Evolutionary conservation across 2,888 invertebrate species (phyloP).

Genomic region (Sympetrum striolatum): DNA sequence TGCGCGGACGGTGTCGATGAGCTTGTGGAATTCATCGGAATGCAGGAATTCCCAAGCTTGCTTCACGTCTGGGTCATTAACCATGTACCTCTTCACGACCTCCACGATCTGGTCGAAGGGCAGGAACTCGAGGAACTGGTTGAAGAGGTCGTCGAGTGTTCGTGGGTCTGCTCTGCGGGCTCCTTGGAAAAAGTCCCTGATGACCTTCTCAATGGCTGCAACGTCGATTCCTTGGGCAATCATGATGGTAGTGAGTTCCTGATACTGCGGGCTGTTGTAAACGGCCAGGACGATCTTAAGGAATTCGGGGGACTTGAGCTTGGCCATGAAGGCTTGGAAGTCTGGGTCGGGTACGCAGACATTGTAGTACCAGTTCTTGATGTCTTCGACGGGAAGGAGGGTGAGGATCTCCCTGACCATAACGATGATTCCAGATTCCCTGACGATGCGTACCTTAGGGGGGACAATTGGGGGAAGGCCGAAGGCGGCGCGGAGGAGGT

Average conservation of each 20-base stretch:
- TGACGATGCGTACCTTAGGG: conserved; percentile 47
- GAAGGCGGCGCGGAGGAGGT: conserved; percentile 51
- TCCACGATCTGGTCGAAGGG: neutral
- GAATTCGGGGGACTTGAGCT: conserved; percentile 46
- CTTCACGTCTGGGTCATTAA: neutral
- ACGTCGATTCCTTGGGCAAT: neutral
- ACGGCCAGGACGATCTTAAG: neutral
- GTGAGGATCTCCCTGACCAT: conserved; percentile 52
- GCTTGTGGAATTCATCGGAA: neutral
- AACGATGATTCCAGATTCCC: conserved; percentile 46
- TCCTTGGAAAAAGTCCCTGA: neutral
- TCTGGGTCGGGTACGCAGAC: conserved; percentile 53
- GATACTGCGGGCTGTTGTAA: neutral
- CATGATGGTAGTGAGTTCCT: neutral
- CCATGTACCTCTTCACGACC: neutral
- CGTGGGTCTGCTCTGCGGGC: too few relatives aligned
- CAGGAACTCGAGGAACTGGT: neutral
- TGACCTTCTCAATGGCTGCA: neutral
- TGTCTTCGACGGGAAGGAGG: conserved; percentile 52
- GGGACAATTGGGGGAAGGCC: conserved; percentile 50
- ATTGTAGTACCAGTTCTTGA: conserved; percentile 52
- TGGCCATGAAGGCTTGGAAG: conserved; percentile 51
- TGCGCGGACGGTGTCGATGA: neutral
- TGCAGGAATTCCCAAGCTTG: neutral
- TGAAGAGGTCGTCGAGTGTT: neutral